Evolutionary conservation across 1,140 invertebrate species (phyloP), one percentile per base, ranked within the genome.

Genomic region (Acromyrmex heyeri): DNA sequence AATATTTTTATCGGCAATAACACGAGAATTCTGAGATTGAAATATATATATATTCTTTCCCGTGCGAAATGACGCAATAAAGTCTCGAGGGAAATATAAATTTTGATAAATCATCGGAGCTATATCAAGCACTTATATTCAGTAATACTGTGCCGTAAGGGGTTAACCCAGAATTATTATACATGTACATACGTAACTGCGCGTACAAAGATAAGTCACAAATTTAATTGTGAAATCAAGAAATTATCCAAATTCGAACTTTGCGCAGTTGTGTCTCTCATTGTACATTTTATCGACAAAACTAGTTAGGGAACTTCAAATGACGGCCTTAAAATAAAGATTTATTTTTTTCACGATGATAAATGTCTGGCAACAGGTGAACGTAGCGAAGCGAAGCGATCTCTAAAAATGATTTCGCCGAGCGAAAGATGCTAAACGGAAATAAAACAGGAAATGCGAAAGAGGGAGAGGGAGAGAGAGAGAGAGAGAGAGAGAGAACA

Each of bases 251-350:
- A 88, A 67, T 83, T 83, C 65, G 38, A 53, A 44, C 34, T 65
- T 75, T 76, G 55, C 72, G 82, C 55, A 69, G 70, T 88, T 55
- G 81, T 72, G 73, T 87, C 90, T 91, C 88, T 87, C 85, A 91
- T 90, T 82, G 24, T 81, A 90, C 34, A 81, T 73, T 88, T 57
- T 88, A 82, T 81, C 88, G 79, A 79, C 57, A 50, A n/a, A 86
- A 73, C 62, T 91, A 91, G 87, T 62, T 88, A 88, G 79, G 57
- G 48, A 67, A 91, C 62, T 85, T 77, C 14, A 24, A 91, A 81
- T 81, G 82, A 91, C 87, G 90, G 89, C 90, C 90, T 91, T 91
- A 91, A 91, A 87, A 90, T 67, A 88, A 88, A 91, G 55, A 81
- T 70, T 90, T 86, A 91, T 91, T 91, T 89, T 91, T 89, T 81